Base-by-base conservation (phyloP, 1,140 invertebrate species). In the Triops longicaudatus region DNA sequence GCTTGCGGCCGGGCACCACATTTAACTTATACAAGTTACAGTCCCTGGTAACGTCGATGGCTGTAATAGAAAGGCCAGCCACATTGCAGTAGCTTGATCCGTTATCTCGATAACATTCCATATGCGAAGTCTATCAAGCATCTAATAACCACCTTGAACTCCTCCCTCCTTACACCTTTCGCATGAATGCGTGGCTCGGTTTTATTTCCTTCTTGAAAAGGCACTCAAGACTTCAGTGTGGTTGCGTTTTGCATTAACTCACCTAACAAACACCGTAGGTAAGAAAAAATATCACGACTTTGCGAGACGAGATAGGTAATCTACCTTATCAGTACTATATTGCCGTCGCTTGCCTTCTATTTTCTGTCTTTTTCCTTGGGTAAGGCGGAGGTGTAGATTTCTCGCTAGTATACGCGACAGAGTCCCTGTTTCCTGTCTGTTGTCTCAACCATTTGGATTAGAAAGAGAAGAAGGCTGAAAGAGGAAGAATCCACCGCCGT, bases 91-190 rank as follows among this genome's bases (percentile, higher is more conserved):
- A 63, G 50, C 50, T 63, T 63, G 50, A 63, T 63, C 50, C 50
- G 50, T 22, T 63, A 63, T 63, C 50, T 63, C 50, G 50, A 63
- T 63, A 63, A 63, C 50, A 63, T 63, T 63, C 50, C 50, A 63
- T 63, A 63, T 63, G 50, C 50, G 50, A 63, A 63, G 50, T 63
- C 50, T 63, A 63, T 63, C 50, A 22, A 63, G 50, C 50, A 63
- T 63, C 50, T 63, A 63, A 63, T 63, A 63, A 22, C 22, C 50
- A 63, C 50, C 50, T 63, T 63, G 50, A 6, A 22, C 50, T 63
- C n/a, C 50, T 10, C 50, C 50, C 10, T 63, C 50, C 22, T 5
- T 12, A n/a, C 44, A 17, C 22, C 50, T 22, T 63, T 63, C 10
- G 50, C 50, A 6, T 22, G 50, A 22, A 63, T 63, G 17, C 50